Percentiles rank a stretch among this genome's conserved stretches.
Conservation (phyloP, 2,113 vertebrate genomes). For the Campylomormyrus tamandua region DNA sequence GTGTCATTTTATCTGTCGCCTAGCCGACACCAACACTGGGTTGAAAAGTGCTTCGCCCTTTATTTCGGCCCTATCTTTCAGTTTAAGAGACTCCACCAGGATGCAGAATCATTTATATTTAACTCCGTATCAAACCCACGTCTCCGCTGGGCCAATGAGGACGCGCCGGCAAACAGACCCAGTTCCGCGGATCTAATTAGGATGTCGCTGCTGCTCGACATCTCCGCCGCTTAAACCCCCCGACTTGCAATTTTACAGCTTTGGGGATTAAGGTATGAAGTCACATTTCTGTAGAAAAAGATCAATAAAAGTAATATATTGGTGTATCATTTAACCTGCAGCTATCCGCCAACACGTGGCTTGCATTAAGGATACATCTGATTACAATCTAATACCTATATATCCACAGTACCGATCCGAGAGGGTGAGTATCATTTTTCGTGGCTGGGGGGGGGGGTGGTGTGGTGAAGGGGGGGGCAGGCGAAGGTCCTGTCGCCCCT, state of each 20-base stretch:
- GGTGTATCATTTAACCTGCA: conserved; percentile 58
- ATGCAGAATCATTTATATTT: neutral
- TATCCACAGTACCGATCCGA: conserved; percentile 28
- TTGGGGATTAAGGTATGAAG: conserved; percentile 53
- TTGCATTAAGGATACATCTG: conserved; percentile 65
- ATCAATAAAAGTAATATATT: conserved; percentile 78
- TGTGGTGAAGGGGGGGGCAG: neutral
- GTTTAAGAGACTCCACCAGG: neutral
- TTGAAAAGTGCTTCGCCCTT: neutral
- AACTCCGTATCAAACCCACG: neutral
- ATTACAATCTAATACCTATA: conserved; percentile 65
- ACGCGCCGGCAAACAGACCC: neutral
- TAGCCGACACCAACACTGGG: neutral
- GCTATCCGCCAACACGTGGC: conserved; percentile 64
- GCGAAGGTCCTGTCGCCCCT: neutral
- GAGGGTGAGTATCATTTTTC: conserved; percentile 18
- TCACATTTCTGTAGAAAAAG: conserved; percentile 57
- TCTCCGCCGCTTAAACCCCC: conserved; percentile 35
- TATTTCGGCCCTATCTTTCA: neutral
- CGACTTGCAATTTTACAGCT: conserved; percentile 45
- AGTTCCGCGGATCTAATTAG: conserved; percentile 15
- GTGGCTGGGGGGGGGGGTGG: neutral
- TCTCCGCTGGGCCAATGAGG: neutral
- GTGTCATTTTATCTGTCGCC: neutral
- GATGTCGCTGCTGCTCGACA: conserved; percentile 19